Conservation (phyloP, 2,113 vertebrate species). For the Physeter macrocephalus region DNA sequence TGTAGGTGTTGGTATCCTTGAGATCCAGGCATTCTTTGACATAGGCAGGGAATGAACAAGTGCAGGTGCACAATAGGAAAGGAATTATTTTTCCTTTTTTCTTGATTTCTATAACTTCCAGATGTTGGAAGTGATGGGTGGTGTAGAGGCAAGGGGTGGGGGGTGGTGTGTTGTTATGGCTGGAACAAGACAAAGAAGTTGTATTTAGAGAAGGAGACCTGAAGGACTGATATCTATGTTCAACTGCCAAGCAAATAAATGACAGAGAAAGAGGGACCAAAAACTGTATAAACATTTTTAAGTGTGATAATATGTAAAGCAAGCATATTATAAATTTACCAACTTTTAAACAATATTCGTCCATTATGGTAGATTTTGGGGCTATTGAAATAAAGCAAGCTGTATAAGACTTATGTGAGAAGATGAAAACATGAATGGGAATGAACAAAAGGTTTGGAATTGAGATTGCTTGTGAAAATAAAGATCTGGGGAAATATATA, state of each 20-base stretch:
- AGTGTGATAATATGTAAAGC: neutral
- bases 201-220: neutral
- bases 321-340: neutral
- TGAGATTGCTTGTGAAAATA: constrained; percentile 23
- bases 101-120: neutral
- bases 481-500: neutral
- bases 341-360: neutral
- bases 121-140: neutral
- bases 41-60: neutral
- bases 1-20: accelerated
- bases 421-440: neutral
- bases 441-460: neutral
- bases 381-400: neutral
- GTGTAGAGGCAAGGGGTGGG: neutral
- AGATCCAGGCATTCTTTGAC: neutral
- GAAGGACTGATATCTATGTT: neutral
- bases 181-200: neutral
- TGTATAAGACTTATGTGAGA: neutral
- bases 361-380: neutral
- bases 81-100: neutral
- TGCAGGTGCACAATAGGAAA: neutral
- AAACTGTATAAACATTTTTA: neutral
- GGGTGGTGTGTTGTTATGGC: neutral
- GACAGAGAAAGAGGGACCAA: neutral
- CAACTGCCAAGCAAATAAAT: neutral